Base-by-base conservation (phyloP, 2,888 invertebrate genomes). In the Dichetophora obliterata region DNA sequence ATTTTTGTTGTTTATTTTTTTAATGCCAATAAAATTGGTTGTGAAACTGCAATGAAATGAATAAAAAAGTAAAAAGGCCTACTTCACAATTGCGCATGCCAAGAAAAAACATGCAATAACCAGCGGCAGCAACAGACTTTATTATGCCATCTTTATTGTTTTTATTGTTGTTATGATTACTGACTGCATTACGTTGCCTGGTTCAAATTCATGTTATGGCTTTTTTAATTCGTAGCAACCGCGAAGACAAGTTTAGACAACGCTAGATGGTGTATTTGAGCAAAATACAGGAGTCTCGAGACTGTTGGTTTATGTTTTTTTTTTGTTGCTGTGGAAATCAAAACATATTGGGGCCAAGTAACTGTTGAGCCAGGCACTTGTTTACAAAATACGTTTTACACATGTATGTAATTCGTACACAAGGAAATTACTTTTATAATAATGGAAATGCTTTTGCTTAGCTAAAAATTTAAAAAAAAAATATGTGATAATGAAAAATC, bases 151-250 rank as follows among this genome's bases (percentile, higher is more conserved):
- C 48, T 22, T 37, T 54, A 27, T 3, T 11, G 24, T 68, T 68
- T 19, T 50, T 50, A 43, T 19, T 66, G 68, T 43, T 43, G n/a
- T 43, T 34, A 65, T 65, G 65, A 34, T 31, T 34, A 8, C 65
- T 37, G 57, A 3, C 65, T 65, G 65, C 65, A 37, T 65, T 65
- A 68, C 50, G 48, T 50, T 14, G 48, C 43, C 50, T 31, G 22
- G 48, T 68, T 68, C 68, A 24, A 50, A 50, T 48, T 48, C 68
- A 48, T 48, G 68, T 22, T 48, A 43, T 43, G 48, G 24, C 2
- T 48, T 48, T 27, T 19, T 68, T 24, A 31, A 31, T 16, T 22
- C 43, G 4, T 48, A 24, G 68, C 16, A 22, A 22, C 48, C 16
- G 43, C 50, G 43, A 19, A 22, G 37, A 19, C 37, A 37, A 37